Evolutionary conservation across 2,888 invertebrate genomes (phyloP).

Genomic region (Dastarcus helophoroides): DNA sequence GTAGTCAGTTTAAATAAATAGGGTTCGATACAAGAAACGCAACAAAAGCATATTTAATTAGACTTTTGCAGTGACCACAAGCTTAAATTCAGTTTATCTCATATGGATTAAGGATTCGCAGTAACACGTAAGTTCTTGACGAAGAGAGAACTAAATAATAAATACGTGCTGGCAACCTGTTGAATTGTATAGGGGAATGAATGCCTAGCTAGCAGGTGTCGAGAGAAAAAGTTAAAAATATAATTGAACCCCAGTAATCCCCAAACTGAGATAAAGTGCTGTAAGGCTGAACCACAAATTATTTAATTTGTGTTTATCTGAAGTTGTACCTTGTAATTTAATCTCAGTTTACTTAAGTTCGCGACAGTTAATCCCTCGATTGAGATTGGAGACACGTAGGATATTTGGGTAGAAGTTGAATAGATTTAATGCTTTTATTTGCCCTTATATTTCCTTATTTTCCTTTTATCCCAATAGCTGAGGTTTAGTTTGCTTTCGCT

Average conservation of each 20-base stretch:
- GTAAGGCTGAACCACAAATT: slow-evolving; percentile 17
- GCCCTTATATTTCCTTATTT: too few species aligned
- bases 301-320: slow-evolving; percentile 28
- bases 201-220: slow-evolving; percentile 14
- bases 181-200: slow-evolving; percentile 23
- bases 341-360: slow-evolving; percentile 17
- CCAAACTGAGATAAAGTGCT: slow-evolving; percentile 27
- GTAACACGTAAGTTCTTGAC: slow-evolving; percentile 13
- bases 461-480: too few species aligned
- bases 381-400: too few species aligned
- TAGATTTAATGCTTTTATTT: too few species aligned
- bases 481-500: too few species aligned
- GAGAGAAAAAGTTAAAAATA: slow-evolving; percentile 15
- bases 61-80: too few species aligned
- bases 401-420: too few species aligned
- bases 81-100: too few species aligned
- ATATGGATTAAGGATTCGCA: background rate
- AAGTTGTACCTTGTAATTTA: slow-evolving; percentile 18
- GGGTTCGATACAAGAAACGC: too few species aligned
- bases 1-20: too few species aligned
- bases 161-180: slow-evolving; percentile 30
- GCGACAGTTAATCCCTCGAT: background rate
- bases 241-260: slow-evolving; percentile 24
- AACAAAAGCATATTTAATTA: too few species aligned
- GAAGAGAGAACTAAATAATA: slow-evolving; percentile 25